Conservation (phyloP, 2,113 vertebrate species). For the Phaetusa simplex region DNA sequence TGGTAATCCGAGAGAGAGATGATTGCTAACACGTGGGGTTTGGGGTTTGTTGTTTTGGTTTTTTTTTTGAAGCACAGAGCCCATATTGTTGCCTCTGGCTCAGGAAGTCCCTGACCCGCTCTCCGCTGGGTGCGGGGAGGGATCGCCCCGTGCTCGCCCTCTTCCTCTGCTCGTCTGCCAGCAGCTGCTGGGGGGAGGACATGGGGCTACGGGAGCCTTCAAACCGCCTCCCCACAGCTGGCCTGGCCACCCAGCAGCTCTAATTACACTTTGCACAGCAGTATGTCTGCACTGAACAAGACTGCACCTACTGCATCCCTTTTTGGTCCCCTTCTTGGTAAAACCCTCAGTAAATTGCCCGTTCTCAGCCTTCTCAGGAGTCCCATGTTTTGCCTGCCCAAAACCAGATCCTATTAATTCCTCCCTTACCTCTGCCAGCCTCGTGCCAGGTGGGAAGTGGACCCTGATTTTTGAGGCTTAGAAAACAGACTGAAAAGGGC, state of each 20-base stretch:
- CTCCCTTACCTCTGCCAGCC: background rate
- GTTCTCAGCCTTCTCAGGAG: background rate
- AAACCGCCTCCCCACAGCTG: background rate
- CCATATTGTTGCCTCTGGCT: background rate
- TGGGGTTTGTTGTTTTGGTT: background rate
- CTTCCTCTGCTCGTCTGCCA: background rate
- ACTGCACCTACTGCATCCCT: background rate
- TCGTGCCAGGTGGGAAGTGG: background rate
- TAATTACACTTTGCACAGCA: background rate
- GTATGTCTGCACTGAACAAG: background rate
- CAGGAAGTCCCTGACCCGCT: background rate
- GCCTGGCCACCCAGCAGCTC: background rate
- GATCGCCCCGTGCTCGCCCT: background rate
- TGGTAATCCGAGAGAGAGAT: background rate
- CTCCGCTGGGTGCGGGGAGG: background rate
- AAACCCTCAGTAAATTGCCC: background rate
- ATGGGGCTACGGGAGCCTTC: fast-evolving
- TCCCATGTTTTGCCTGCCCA: background rate
- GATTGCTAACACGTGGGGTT: background rate
- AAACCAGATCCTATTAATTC: background rate
- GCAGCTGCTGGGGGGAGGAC: background rate
- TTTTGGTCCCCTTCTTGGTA: background rate
- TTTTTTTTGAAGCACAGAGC: background rate
- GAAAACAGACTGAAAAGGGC: background rate
- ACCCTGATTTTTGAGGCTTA: background rate